These are phyloP conservation scores for Xyrauchen texanus DNA, from an alignment of 2,113 vertebrate species.

Conservation along the genomic window DNA sequence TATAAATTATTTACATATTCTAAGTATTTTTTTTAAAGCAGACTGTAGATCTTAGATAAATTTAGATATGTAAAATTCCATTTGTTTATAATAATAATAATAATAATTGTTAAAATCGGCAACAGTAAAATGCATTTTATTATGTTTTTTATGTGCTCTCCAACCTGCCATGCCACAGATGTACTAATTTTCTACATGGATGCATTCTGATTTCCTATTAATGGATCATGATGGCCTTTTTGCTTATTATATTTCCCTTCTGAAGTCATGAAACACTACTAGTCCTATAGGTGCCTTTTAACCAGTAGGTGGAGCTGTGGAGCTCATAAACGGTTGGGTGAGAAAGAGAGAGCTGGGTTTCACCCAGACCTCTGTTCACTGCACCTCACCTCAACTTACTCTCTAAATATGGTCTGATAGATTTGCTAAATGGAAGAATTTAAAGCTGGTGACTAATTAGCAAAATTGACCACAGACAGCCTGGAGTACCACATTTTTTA, in stretches of 20 bases:
- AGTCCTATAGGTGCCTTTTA: neutral
- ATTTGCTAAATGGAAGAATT: conserved; percentile 37
- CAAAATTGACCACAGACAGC: conserved; percentile 31
- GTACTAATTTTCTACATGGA: neutral
- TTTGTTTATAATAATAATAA: no score
- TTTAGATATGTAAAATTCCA: no score
- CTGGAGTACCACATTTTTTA: conserved; percentile 33
- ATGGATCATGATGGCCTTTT: conserved; percentile 3
- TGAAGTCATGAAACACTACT: neutral
- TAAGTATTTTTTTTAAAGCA: no score
- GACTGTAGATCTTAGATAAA: no score
- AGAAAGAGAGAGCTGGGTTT: neutral
- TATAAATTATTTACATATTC: no score
- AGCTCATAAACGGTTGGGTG: conserved; percentile 19
- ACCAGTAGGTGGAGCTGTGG: conserved; percentile 55
- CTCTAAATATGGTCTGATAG: conserved; percentile 64
- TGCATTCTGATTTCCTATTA: neutral
- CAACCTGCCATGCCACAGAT: neutral
- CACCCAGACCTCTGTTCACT: conserved; percentile 34
- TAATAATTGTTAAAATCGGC: no score
- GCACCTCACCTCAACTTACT: conserved; percentile 44
- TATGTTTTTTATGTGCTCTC: no score
- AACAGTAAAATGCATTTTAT: no score
- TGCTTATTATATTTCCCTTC: neutral
- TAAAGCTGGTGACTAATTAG: conserved; percentile 42